A percentile compares a stretch with the other conserved stretches of the same genome.
Conservation (phyloP, 2,888 invertebrate genomes). For the Spisula solida region DNA sequence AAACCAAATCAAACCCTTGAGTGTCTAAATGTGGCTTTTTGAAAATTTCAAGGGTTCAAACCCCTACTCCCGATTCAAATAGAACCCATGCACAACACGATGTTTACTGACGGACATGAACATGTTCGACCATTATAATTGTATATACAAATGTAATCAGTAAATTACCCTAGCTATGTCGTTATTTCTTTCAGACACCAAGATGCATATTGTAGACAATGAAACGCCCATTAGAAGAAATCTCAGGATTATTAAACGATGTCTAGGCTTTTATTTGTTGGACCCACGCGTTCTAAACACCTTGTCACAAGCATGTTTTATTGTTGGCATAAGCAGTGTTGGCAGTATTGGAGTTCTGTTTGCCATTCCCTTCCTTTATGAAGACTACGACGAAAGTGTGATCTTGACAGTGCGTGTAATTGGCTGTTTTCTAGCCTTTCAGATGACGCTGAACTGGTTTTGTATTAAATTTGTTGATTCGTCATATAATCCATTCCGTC, state of each 20-base stretch:
- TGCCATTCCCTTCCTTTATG: slow-evolving; percentile 79
- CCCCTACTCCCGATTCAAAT: too few relatives aligned
- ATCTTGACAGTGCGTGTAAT: slow-evolving; percentile 56
- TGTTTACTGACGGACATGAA: too few relatives aligned
- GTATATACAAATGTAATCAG: too few relatives aligned
- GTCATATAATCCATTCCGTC: slow-evolving; percentile 72
- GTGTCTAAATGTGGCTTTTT: too few relatives aligned
- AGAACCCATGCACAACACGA: too few relatives aligned
- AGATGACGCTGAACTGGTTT: slow-evolving; percentile 82
- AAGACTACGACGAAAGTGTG: slow-evolving; percentile 55
- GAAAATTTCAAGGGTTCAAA: too few relatives aligned
- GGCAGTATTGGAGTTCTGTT: slow-evolving; percentile 73
- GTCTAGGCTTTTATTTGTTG: neutral
- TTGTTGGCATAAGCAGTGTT: slow-evolving; percentile 68
- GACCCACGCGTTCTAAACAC: slow-evolving; percentile 14
- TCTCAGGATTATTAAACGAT: neutral
- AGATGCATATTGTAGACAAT: neutral
- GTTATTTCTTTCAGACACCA: neutral
- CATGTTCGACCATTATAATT: too few relatives aligned
- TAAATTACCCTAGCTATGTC: neutral
- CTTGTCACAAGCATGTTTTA: slow-evolving; percentile 55
- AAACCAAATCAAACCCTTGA: too few relatives aligned
- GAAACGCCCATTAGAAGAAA: neutral
- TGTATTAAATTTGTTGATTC: slow-evolving; percentile 80
- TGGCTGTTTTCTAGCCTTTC: slow-evolving; percentile 75